Conservation (phyloP, 2,113 vertebrate genomes). For the Motacilla alba region DNA sequence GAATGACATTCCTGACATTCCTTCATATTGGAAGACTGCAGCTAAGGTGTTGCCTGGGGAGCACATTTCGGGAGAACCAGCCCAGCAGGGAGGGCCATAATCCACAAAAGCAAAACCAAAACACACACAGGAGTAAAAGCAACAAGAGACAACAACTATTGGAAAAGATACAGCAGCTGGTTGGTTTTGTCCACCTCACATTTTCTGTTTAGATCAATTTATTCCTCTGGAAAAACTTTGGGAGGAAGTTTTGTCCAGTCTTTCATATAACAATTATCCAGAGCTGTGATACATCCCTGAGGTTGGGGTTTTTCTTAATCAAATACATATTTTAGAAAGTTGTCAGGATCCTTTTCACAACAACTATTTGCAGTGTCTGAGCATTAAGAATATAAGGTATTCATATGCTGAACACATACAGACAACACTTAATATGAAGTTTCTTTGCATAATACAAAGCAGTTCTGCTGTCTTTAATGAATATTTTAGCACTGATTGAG, state of each 20-base stretch:
- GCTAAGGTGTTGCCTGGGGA: not conserved
- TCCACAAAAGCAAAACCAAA: not conserved
- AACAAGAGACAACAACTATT: not conserved
- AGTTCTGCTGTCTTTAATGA: conserved; percentile 69
- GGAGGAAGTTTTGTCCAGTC: not conserved
- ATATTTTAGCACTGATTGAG: conserved; percentile 78
- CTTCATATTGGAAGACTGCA: not conserved
- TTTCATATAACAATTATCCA: not conserved
- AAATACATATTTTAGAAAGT: not conserved
- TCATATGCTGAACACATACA: conserved; percentile 60
- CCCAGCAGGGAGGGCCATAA: not conserved
- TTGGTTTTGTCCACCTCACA: not conserved
- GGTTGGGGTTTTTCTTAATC: not conserved
- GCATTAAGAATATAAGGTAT: conserved; percentile 44
- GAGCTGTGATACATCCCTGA: not conserved
- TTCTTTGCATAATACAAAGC: conserved; percentile 71
- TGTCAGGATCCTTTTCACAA: not conserved
- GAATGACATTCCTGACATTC: not conserved
- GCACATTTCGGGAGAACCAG: not conserved
- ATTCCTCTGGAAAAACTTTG: not conserved
- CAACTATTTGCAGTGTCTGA: conserved; percentile 8
- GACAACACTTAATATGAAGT: conserved; percentile 48
- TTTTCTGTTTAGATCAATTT: not conserved
- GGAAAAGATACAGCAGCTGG: not conserved
- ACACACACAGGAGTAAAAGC: not conserved